These are phyloP conservation scores for Caradrina clavipalpis DNA, from an alignment of 2,888 invertebrate species.

Conservation along the genomic window DNA sequence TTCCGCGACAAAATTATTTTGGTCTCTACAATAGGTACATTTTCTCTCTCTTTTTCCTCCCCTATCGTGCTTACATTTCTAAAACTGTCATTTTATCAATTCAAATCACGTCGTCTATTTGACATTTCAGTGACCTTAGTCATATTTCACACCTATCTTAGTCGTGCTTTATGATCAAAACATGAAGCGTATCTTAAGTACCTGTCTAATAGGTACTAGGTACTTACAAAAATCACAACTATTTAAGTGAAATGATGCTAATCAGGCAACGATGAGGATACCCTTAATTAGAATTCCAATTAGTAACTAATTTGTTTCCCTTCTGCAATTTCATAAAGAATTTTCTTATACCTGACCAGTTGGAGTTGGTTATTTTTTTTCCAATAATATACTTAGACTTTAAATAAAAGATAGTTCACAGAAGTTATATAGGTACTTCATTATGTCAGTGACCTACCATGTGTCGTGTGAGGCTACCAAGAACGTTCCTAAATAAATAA, in stretches of 20 bases:
- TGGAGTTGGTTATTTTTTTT: no score
- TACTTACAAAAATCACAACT: neutral
- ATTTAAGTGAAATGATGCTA: constrained; percentile 2
- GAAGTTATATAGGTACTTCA: constrained; percentile 36
- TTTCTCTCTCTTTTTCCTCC: constrained; percentile 5
- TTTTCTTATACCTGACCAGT: neutral
- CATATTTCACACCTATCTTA: constrained; percentile 6
- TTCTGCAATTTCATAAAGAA: neutral
- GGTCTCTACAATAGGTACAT: constrained; percentile 8
- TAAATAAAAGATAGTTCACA: constrained; percentile 11
- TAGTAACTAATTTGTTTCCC: neutral
- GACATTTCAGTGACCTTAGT: constrained; percentile 27
- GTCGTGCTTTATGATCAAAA: constrained; percentile 10
- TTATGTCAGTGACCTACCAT: constrained; percentile 33
- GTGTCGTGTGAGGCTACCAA: constrained; percentile 51
- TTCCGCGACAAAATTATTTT: constrained; percentile 36
- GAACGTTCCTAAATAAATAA: constrained; percentile 74
- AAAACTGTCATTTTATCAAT: constrained; percentile 17
- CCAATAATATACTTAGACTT: neutral
- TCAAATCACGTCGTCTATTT: constrained; percentile 4
- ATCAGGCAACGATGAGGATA: neutral
- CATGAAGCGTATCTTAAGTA: neutral
- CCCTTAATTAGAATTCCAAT: constrained; percentile 34
- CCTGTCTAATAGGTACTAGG: no score
- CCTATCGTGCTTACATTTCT: constrained; percentile 17